Percentiles rank a stretch among this genome's conserved stretches.
These are phyloP conservation scores for Martes flavigula DNA, from an alignment of 2,797 vertebrate species.

Conservation along the genomic window DNA sequence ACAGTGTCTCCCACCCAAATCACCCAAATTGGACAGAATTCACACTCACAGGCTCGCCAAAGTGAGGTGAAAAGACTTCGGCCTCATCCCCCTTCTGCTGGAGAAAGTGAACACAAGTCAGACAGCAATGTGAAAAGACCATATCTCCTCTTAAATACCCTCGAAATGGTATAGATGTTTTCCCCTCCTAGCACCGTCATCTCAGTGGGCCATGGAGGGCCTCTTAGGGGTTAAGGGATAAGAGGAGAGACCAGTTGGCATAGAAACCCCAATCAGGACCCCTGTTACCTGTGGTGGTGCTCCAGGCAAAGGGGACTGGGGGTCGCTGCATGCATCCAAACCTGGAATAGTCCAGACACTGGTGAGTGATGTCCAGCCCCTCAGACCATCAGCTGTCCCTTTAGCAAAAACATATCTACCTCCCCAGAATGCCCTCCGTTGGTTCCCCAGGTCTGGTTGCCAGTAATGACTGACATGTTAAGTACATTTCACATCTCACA, in stretches of 20 bases:
- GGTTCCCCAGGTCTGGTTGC: neutral
- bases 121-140: neutral
- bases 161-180: neutral
- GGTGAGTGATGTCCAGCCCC: neutral
- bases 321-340: constrained; percentile 44
- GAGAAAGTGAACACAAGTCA: constrained; percentile 45
- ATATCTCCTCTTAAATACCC: neutral
- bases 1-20: neutral
- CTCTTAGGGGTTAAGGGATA: neutral
- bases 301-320: constrained; percentile 45
- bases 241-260: neutral
- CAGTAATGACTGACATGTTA: neutral
- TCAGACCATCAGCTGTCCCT: neutral
- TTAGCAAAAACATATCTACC: neutral
- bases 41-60: constrained; percentile 71
- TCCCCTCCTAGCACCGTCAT: neutral
- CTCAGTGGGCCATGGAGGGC: neutral
- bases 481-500: neutral
- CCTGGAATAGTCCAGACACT: constrained; percentile 54
- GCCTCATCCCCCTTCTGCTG: constrained; percentile 68
- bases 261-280: neutral
- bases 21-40: neutral
- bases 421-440: neutral
- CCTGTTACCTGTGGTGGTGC: constrained; percentile 61
- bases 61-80: constrained; percentile 40